Evolutionary conservation across 2,113 vertebrate species (phyloP), one percentile per base, ranked within the genome.

Genomic region (Actinemys pallida): DNA sequence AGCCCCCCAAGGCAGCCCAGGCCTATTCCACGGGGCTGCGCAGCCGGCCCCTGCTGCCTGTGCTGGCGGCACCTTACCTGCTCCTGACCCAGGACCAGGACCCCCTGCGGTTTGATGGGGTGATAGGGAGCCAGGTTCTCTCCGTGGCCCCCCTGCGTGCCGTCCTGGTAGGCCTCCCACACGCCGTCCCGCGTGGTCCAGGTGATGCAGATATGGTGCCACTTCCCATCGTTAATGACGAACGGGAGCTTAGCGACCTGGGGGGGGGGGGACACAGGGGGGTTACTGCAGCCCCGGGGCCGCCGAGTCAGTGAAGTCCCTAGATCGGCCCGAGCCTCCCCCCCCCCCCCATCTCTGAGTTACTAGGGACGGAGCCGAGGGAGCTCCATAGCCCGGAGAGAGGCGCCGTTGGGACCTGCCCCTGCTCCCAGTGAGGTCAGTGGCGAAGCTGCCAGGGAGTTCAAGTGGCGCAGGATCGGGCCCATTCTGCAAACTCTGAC

Each of bases 121-220:
- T 99, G 99, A 65, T 99, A 99, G 3, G 99, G 99, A 0, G 99
- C 99, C 98, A 99, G 98, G 95, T 99, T 99, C 93, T 99, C 99
- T 6, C 99, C 99, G 0, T 69, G 99, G 90, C 99, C 99, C 0
- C 99, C 98, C 98, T 99, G 98, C 9, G 99, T 98, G 27, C 99
- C 99, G 0, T 99, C 99, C 98, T 99, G 99, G 97, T 99, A 99
- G 86, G 99, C 99, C 90, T 99, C 99, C 99, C 99, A 99, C 95
- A 99, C 98, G 2, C 99, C 99, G 1, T 99, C 99, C 13, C 99
- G 98, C 1, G 99, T 99, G 92, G 99, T 99, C 99, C 99, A 99
- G 42, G 99, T 99, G 95, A 99, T 97, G 16, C 99, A 99, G 95
- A 99, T 99, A 96, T 99, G 99, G 96, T 99, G 99, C 99, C 99